Evolutionary conservation across 2,113 vertebrate species (phyloP).

Genomic region (Pavo muticus): DNA sequence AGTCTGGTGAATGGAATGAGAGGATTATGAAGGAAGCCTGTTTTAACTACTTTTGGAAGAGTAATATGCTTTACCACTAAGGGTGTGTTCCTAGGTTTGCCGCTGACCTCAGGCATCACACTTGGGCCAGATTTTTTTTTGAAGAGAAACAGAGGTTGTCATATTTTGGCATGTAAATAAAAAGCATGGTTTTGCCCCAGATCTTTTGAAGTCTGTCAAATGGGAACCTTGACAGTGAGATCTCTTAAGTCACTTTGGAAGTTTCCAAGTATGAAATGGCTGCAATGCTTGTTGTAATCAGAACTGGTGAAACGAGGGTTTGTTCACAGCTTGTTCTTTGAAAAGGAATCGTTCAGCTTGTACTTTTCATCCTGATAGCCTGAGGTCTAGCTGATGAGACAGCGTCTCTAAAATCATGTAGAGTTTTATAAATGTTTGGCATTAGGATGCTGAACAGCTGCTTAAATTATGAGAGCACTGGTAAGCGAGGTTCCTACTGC

Average conservation of each 20-base stretch:
- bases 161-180: neutral
- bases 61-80: neutral
- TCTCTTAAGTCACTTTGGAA: neutral
- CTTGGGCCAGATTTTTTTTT: neutral
- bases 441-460: conserved; percentile 9
- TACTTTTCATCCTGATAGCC: neutral
- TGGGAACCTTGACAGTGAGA: neutral
- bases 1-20: neutral
- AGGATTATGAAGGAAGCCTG: neutral
- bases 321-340: neutral
- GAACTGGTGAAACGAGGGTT: neutral
- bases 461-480: neutral
- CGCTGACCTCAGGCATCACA: neutral
- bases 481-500: conserved; percentile 35
- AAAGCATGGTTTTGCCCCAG: neutral
- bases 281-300: accelerated
- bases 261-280: neutral
- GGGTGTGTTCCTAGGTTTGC: neutral
- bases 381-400: neutral
- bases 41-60: neutral
- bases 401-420: neutral
- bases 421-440: conserved; percentile 1
- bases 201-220: neutral
- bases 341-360: neutral
- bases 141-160: neutral